Evolutionary conservation across 35 echinoderm and acorn worm genomes (phyloP).

Genomic region (Holothuria glaberrima): DNA sequence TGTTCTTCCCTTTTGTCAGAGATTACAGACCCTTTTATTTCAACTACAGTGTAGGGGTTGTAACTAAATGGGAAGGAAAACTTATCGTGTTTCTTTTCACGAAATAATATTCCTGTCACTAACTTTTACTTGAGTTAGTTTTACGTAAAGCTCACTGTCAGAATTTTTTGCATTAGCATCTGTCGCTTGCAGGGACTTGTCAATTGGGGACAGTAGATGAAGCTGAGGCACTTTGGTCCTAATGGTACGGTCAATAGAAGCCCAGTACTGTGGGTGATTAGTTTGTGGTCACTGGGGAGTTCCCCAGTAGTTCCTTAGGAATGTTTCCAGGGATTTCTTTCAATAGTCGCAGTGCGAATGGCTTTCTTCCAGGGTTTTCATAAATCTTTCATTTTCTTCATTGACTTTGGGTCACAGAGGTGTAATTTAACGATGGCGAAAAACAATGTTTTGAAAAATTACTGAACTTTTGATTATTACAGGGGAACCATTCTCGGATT

Average conservation of each 20-base stretch:
- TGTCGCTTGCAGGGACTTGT: not conserved
- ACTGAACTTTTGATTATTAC: conserved; percentile 29
- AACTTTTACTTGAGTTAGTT: not conserved
- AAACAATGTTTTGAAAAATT: conserved; percentile 53
- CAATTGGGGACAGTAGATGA: not conserved
- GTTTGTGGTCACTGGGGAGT: conserved; percentile 70
- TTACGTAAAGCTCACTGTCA: not conserved
- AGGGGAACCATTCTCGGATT: conserved; percentile 4
- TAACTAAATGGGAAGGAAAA: not conserved
- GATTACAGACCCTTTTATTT: conserved; percentile 9
- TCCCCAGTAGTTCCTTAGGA: conserved; percentile 73
- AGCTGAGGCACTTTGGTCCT: not conserved
- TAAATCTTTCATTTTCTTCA: conserved; percentile 75
- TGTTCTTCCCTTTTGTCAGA: not conserved
- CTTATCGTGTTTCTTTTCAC: conserved; percentile 12
- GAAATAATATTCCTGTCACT: conserved; percentile 4
- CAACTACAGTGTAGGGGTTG: conserved; percentile 11
- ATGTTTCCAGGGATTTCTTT: conserved; percentile 69
- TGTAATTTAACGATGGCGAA: conserved; percentile 73
- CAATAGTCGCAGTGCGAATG: conserved; percentile 47
- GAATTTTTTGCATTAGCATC: not conserved
- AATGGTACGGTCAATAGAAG: conserved; percentile 58
- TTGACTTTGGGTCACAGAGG: conserved; percentile 78
- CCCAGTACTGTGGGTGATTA: conserved; percentile 49
- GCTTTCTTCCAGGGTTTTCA: conserved; percentile 73